These are phyloP conservation scores for Drosophila grimshawi DNA, from an alignment of 1,140 invertebrate genomes.

Conservation along the genomic window DNA sequence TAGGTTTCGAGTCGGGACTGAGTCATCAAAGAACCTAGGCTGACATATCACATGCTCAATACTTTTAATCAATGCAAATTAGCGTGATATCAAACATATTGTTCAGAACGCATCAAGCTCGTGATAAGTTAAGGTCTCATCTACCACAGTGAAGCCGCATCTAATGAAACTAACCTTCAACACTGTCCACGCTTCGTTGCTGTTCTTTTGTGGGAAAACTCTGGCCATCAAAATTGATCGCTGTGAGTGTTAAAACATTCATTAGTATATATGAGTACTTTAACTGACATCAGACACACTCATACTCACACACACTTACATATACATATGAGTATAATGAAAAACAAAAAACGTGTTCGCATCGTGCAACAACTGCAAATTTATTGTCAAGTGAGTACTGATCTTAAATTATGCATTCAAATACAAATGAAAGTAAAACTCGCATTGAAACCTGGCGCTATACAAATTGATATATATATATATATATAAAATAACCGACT, in stretches of 20 bases:
- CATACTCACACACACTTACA: background rate
- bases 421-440: conserved; percentile 78
- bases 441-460: conserved; percentile 69
- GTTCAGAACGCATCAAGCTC: conserved; percentile 38
- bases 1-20: conserved; percentile 22
- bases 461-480: background rate
- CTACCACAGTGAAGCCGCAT: conserved; percentile 7
- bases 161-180: conserved; percentile 58
- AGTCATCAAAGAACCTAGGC: conserved; percentile 45
- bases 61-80: conserved; percentile 65
- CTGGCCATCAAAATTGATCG: conserved; percentile 32
- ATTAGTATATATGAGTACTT: conserved; percentile 6
- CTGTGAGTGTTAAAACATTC: no score
- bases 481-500: conserved; percentile 32
- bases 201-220: conserved; percentile 46
- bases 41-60: conserved; percentile 56
- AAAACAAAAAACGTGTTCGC: conserved; percentile 17
- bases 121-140: conserved; percentile 43
- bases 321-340: conserved; percentile 6
- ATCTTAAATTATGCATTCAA: conserved; percentile 75
- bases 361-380: conserved; percentile 54
- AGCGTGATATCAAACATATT: conserved; percentile 53
- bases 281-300: conserved; percentile 20
- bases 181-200: conserved; percentile 63
- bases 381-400: conserved; percentile 24